Conservation (phyloP, 2,888 invertebrate genomes). For the Mechanitis mazaeus region DNA sequence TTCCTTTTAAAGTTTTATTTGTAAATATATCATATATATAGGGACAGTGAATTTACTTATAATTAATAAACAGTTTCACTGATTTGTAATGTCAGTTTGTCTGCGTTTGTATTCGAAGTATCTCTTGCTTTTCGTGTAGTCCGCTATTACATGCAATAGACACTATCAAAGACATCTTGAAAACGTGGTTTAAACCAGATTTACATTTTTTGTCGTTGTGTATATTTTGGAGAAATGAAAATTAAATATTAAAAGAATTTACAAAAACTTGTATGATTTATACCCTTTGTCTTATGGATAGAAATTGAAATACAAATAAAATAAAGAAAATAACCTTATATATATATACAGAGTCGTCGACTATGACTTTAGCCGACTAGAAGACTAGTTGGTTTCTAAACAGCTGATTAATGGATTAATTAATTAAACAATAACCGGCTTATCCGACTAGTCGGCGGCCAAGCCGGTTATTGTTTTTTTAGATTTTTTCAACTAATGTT, state of each 20-base stretch:
- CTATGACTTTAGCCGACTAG: too few species aligned
- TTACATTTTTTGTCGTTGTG: slow-evolving; percentile 71
- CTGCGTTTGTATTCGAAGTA: slow-evolving; percentile 61
- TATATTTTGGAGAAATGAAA: slow-evolving; percentile 76
- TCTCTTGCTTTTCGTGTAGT: slow-evolving; percentile 71
- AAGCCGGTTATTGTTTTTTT: too few species aligned
- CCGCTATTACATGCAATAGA: slow-evolving; percentile 67
- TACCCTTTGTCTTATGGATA: not conserved
- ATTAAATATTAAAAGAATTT: slow-evolving; percentile 73
- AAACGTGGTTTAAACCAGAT: slow-evolving; percentile 62
- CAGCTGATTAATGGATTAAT: too few species aligned
- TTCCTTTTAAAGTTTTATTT: slow-evolving; percentile 77
- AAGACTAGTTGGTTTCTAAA: too few species aligned
- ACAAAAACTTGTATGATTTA: slow-evolving; percentile 30
- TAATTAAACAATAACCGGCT: too few species aligned
- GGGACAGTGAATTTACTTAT: slow-evolving; percentile 65
- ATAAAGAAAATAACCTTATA: too few species aligned
- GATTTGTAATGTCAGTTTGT: slow-evolving; percentile 61
- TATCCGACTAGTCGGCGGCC: too few species aligned
- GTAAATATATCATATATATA: slow-evolving; percentile 72
- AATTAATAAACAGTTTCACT: slow-evolving; percentile 29
- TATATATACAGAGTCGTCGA: too few species aligned
- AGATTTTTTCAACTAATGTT: too few species aligned
- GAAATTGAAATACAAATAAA: too few species aligned
- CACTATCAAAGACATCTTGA: slow-evolving; percentile 66